Conservation (phyloP, 1,140 invertebrate genomes). For the Pogonus chalceus region DNA sequence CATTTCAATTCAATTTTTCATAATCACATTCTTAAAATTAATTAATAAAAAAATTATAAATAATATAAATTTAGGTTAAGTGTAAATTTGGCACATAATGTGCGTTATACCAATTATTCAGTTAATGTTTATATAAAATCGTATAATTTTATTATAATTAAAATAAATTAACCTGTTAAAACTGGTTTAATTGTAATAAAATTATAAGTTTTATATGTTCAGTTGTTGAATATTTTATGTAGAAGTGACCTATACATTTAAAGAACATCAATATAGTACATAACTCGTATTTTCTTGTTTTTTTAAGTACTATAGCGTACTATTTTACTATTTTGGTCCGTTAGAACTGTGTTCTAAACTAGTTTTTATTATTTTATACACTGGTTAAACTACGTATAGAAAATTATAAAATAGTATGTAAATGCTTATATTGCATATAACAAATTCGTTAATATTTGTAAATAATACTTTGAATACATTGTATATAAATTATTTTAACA, state of each 20-base stretch:
- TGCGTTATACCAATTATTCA: background rate
- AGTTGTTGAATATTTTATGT: slow-evolving; percentile 5
- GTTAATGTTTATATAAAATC: background rate
- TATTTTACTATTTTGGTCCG: background rate
- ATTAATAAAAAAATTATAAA: too few species aligned
- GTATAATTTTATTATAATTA: too few species aligned
- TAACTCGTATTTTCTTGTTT: background rate
- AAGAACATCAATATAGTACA: background rate
- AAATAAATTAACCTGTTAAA: too few species aligned
- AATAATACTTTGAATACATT: too few species aligned
- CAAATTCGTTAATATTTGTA: too few species aligned
- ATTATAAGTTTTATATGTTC: background rate
- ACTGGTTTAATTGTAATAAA: too few species aligned
- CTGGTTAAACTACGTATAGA: background rate
- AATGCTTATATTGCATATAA: too few species aligned
- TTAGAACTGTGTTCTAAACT: slow-evolving; percentile 2
- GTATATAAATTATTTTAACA: too few species aligned
- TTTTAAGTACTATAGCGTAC: background rate
- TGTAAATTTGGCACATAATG: background rate
- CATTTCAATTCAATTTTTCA: too few species aligned
- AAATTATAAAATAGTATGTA: too few species aligned
- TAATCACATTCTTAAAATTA: too few species aligned
- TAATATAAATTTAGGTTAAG: too few species aligned
- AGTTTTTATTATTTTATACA: background rate
- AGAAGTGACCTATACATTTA: background rate